Conservation (phyloP, 2,113 vertebrate species). For the Hyperopisus bebe region DNA sequence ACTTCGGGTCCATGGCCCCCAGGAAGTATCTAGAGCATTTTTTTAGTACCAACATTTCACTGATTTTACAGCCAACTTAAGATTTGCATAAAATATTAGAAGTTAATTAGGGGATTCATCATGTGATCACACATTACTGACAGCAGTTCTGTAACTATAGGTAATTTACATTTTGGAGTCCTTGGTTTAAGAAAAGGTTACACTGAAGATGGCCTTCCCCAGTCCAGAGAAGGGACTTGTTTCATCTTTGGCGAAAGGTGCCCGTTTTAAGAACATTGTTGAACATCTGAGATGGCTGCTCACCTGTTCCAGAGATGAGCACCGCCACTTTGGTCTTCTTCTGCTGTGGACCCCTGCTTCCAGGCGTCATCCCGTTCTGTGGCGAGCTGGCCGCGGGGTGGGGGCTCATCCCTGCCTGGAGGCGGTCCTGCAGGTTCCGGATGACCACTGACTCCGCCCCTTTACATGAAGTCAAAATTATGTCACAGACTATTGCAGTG, state of each 20-base stretch:
- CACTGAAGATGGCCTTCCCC: not conserved
- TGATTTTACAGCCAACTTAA: not conserved
- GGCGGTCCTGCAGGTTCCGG: conserved; percentile 53
- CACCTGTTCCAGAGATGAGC: conserved; percentile 93
- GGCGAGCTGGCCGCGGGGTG: not conserved
- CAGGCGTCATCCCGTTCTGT: conserved; percentile 24
- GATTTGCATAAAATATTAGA: not conserved
- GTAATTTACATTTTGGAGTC: not conserved
- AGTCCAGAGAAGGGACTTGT: not conserved
- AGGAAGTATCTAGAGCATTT: not conserved
- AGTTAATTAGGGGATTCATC: not conserved
- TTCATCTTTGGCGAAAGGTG: not conserved
- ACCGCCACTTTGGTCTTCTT: conserved; percentile 75
- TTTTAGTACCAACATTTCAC: not conserved
- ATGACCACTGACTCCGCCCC: conserved; percentile 53
- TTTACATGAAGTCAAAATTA: conserved; percentile 18
- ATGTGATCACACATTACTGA: not conserved
- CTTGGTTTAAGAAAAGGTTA: not conserved
- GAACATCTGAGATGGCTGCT: conserved; percentile 18
- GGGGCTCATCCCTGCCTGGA: conserved; percentile 28
- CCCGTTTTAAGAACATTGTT: not conserved
- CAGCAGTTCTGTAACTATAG: not conserved
- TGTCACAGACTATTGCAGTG: not conserved
- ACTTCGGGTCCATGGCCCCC: not conserved
- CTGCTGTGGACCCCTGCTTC: conserved; percentile 19